Conservation (phyloP, 2,113 vertebrate species). For the Lucifuga dentata region DNA sequence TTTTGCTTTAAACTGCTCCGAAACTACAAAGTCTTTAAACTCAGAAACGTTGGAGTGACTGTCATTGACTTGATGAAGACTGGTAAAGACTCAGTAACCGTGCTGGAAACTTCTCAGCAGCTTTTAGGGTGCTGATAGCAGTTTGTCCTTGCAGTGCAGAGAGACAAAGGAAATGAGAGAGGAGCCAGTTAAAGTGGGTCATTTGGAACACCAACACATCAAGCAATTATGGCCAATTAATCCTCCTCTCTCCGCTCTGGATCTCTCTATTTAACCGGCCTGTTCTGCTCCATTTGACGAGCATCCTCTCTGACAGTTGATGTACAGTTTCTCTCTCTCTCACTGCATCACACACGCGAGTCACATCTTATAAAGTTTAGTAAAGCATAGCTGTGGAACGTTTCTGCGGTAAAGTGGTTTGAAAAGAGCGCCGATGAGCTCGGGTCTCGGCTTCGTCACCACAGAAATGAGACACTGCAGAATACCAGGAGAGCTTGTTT, state of each 20-base stretch:
- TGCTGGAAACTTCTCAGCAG: background rate
- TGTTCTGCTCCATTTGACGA: conserved; percentile 63
- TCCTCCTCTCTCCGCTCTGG: conserved; percentile 57
- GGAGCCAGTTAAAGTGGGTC: conserved; percentile 63
- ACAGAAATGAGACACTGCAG: conserved; percentile 45
- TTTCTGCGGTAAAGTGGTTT: conserved; percentile 80
- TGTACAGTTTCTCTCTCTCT: conserved; percentile 41
- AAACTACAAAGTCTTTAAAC: too few relatives aligned
- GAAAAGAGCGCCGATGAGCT: conserved; percentile 88
- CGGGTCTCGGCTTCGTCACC: conserved; percentile 59
- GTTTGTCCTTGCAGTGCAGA: background rate
- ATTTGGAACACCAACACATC: conserved; percentile 66
- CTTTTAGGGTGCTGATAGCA: background rate
- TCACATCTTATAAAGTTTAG: too few relatives aligned
- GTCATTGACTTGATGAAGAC: too few relatives aligned
- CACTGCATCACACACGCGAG: too few relatives aligned
- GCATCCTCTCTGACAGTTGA: conserved; percentile 57
- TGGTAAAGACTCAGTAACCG: too few relatives aligned
- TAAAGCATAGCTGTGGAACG: too few relatives aligned
- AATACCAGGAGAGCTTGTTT: conserved; percentile 22
- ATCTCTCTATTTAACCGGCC: conserved; percentile 58
- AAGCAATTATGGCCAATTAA: conserved; percentile 70
- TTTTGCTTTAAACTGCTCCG: too few relatives aligned
- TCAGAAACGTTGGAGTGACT: too few relatives aligned
- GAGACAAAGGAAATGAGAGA: background rate